A percentile compares a stretch with the other conserved stretches of the same genome.
These are phyloP conservation scores for Bufo bufo DNA, from an alignment of 2,113 vertebrate species.

Conservation along the genomic window DNA sequence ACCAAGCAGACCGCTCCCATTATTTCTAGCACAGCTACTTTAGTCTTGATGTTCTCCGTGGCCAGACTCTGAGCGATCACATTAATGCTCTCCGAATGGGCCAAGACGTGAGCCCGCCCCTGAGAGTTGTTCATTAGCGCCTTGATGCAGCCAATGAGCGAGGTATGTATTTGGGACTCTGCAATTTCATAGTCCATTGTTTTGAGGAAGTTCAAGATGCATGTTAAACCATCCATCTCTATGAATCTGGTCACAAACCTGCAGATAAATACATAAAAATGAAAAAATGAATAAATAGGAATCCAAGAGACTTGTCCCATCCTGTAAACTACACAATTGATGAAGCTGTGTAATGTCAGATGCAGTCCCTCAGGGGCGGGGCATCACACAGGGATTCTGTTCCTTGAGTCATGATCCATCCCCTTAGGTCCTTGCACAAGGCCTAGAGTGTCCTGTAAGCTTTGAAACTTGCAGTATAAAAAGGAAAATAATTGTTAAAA, in stretches of 20 bases:
- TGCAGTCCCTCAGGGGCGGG: no score
- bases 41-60: conserved; percentile 96
- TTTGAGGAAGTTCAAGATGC: conserved; percentile 96
- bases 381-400: no score
- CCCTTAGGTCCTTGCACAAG: no score
- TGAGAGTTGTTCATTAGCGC: conserved; percentile 99
- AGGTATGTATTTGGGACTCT: conserved; percentile 97
- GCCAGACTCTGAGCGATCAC: conserved; percentile 98
- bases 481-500: no score
- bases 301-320: no score
- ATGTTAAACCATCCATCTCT: conserved; percentile 93
- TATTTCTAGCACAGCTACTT: conserved; percentile 98
- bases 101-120: conserved; percentile 93
- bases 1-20: conserved; percentile 98
- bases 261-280: conserved; percentile 45
- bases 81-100: conserved; percentile 96
- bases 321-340: no score
- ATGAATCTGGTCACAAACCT: conserved; percentile 99
- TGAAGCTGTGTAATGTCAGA: no score
- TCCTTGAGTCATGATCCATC: no score
- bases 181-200: conserved; percentile 99
- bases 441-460: no score
- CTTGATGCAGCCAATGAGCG: conserved; percentile 98
- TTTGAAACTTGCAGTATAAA: no score
- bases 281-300: neutral